Percentiles rank a stretch among this genome's conserved stretches.
These are phyloP conservation scores for Pangasius mekongensis DNA, from an alignment of 2,797 vertebrate genomes.

Conservation along the genomic window DNA sequence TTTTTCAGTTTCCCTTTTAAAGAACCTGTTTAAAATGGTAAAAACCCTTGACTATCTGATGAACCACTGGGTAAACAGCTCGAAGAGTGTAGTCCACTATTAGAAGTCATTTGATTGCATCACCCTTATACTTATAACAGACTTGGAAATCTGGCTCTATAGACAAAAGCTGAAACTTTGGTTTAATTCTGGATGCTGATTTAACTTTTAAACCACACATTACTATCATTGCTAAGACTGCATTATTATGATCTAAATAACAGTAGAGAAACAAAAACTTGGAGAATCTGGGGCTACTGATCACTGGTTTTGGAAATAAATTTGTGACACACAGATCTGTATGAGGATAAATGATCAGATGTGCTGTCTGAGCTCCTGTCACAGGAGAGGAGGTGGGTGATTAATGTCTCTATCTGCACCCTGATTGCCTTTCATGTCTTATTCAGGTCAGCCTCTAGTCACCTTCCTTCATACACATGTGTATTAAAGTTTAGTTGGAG, in stretches of 20 bases:
- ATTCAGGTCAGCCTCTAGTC: constrained; percentile 28
- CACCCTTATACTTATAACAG: neutral
- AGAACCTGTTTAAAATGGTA: neutral
- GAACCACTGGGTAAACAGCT: neutral
- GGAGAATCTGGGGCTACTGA: neutral
- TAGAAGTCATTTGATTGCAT: neutral
- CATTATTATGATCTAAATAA: neutral
- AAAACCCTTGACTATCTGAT: neutral
- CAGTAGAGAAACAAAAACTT: neutral
- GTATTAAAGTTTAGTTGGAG: neutral
- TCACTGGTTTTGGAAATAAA: neutral
- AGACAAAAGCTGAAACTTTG: neutral
- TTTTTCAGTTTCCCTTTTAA: neutral
- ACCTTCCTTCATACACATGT: neutral
- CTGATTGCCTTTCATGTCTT: constrained; percentile 34
- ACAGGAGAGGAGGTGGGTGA: constrained; percentile 37
- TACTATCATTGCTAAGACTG: neutral
- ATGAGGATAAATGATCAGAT: neutral
- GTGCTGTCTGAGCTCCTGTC: constrained; percentile 26
- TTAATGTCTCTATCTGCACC: constrained; percentile 27
- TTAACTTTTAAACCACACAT: neutral
- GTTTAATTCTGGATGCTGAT: neutral
- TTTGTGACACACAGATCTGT: neutral
- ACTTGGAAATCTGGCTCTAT: neutral
- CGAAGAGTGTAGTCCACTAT: neutral